phyloP scores from a whole-genome alignment of 2,113 vertebrate genomes.

The Cyanoramphus novaezelandiae region DNA sequence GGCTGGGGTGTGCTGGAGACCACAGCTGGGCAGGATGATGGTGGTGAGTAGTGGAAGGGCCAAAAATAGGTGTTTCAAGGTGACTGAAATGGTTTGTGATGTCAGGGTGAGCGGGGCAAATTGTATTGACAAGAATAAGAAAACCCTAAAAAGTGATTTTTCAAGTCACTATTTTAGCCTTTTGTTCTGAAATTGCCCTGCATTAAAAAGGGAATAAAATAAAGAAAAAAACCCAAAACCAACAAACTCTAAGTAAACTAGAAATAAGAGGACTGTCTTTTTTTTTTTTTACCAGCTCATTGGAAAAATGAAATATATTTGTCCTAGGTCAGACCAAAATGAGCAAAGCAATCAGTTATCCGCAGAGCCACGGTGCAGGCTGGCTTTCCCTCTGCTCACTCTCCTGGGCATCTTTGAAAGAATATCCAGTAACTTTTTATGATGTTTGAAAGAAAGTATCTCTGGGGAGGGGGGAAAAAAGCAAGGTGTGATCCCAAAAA shows the following conservation, averaged over 20 bases:
- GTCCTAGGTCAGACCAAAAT: conserved; percentile 61
- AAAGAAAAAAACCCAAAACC: background rate
- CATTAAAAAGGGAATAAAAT: background rate
- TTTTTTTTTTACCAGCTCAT: conserved; percentile 48
- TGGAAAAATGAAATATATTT: conserved; percentile 68
- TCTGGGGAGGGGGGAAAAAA: background rate
- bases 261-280: conserved; percentile 45
- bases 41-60: background rate
- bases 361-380: background rate
- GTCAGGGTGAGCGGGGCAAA: conserved; percentile 14
- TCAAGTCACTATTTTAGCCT: conserved; percentile 26
- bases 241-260: conserved; percentile 33
- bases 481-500: conserved; percentile 37
- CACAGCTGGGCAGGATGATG: background rate
- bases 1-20: background rate
- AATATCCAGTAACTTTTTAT: conserved; percentile 50
- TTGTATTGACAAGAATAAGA: conserved; percentile 46
- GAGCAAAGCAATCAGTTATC: conserved; percentile 65
- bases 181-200: conserved; percentile 56
- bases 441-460: conserved; percentile 36
- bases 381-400: conserved; percentile 14
- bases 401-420: conserved; percentile 45
- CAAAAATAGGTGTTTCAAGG: background rate
- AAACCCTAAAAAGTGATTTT: conserved; percentile 41
- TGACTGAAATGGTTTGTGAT: conserved; percentile 2